phyloP scores from a whole-genome alignment of 2,113 vertebrate species.

The Brachypodius melanocephalos region DNA sequence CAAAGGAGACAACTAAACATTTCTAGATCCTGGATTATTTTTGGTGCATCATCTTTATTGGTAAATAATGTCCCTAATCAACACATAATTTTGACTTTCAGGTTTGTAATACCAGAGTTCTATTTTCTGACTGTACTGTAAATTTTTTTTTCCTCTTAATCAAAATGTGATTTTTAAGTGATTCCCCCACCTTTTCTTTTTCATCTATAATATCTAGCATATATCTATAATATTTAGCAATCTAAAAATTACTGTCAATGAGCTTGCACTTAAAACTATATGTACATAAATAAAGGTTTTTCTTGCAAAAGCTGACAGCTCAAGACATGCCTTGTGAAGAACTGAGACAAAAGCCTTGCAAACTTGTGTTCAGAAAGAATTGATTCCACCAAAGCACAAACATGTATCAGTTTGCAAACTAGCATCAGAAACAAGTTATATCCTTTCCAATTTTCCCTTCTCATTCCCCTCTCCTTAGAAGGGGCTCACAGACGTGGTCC shows the following conservation, averaged over 20 bases:
- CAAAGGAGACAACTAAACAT: neutral
- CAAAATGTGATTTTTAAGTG: neutral
- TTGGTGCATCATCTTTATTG: neutral
- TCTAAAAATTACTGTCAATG: neutral
- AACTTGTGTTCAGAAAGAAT: neutral
- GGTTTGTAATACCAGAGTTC: neutral
- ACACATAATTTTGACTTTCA: neutral
- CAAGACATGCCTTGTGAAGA: neutral
- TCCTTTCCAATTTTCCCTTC: neutral
- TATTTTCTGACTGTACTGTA: neutral
- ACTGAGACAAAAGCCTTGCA: neutral
- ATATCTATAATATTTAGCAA: neutral
- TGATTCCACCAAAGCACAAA: neutral
- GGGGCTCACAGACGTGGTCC: neutral
- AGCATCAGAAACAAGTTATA: neutral
- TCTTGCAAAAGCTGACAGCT: neutral
- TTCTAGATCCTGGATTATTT: neutral
- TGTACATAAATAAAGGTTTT: rapidly evolving
- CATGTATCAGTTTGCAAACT: neutral
- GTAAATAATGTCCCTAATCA: neutral
- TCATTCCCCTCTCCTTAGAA: neutral
- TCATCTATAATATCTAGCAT: neutral
- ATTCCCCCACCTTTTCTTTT: rapidly evolving
- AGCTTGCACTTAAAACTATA: neutral
- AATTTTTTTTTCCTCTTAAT: neutral